These are phyloP conservation scores for Ophion obscuratus DNA, from an alignment of 2,888 invertebrate genomes.

Conservation along the genomic window DNA sequence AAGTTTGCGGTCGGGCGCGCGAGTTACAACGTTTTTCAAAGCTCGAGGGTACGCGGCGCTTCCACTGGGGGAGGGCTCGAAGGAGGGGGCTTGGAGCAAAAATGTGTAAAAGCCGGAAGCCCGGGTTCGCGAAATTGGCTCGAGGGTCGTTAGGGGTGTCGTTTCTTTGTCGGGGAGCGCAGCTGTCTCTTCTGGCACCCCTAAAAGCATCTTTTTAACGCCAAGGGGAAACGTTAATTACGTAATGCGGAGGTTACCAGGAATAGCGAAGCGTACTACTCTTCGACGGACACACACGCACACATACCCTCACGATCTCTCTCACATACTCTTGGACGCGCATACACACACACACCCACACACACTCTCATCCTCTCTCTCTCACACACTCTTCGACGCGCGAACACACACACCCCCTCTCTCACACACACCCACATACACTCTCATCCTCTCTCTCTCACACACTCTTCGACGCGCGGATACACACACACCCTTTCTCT, in stretches of 20 bases:
- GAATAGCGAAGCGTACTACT: slow-evolving; percentile 14
- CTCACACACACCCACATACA: no score
- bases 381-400: no score
- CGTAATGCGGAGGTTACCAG: slow-evolving; percentile 30
- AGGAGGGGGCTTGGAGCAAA: neutral
- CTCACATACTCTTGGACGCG: no score
- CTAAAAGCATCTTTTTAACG: slow-evolving; percentile 44
- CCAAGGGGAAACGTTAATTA: slow-evolving; percentile 50
- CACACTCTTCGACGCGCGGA: no score
- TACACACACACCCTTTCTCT: no score
- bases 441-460: no score
- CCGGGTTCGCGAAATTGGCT: slow-evolving; percentile 35
- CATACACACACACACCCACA: no score
- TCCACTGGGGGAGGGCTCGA: neutral
- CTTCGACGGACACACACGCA: slow-evolving; percentile 18
- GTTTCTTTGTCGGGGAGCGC: slow-evolving; percentile 33
- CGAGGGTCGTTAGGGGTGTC: slow-evolving; percentile 48
- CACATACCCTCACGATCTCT: no score
- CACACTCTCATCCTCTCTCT: no score
- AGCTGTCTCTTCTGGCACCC: slow-evolving; percentile 11
- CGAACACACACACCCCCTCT: no score
- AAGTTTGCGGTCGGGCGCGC: neutral
- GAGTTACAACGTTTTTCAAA: slow-evolving; percentile 12
- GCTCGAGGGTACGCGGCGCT: neutral
- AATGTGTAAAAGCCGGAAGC: slow-evolving; percentile 33